Evolutionary conservation across 2,113 vertebrate species (phyloP).

Genomic region (human): GRCh38 chr13:22374501-22375000

Average conservation of each 20-base stretch:
- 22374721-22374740: neutral
- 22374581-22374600: neutral
- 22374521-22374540: neutral
- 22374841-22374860: neutral
- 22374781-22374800: neutral
- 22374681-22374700: too few relatives aligned
- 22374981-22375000: neutral
- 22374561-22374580: neutral
- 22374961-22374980: neutral
- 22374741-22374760: neutral
- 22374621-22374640: neutral
- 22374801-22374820: conserved; percentile 24
- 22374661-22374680: neutral
- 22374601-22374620: neutral
- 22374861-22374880: neutral
- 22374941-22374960: neutral
- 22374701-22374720: neutral
- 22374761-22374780: neutral
- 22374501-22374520: neutral
- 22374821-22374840: neutral
- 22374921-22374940: neutral
- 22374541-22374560: neutral
- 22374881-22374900: neutral
- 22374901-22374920: conserved; percentile 4
- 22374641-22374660: neutral